Evolutionary conservation across 2,888 invertebrate genomes (phyloP).

Genomic region (Drosophila mulleri): DNA sequence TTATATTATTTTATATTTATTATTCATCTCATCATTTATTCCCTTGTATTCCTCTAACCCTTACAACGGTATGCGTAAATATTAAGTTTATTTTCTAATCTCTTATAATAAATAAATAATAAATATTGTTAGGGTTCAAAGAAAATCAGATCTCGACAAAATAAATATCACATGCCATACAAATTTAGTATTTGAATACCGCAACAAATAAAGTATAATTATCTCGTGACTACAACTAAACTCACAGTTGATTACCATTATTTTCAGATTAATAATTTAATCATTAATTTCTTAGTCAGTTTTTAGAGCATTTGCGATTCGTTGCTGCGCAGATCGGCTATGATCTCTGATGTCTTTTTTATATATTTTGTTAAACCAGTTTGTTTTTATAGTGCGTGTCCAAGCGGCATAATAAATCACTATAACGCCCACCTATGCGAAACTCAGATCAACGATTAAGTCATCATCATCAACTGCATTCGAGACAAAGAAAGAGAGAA

Average conservation of each 20-base stretch:
- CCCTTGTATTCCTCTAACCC: no score
- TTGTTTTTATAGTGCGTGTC: constrained; percentile 68
- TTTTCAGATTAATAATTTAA: background rate
- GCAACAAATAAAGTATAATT: no score
- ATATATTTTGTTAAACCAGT: constrained; percentile 31
- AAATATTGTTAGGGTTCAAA: no score
- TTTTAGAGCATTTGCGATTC: constrained; percentile 28
- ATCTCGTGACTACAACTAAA: background rate
- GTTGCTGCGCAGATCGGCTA: constrained; percentile 10
- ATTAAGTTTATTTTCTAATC: no score
- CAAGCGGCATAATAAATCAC: constrained; percentile 71
- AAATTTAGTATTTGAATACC: no score
- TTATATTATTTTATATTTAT: no score
- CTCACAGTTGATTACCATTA: background rate
- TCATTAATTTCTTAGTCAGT: background rate
- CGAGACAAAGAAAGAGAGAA: constrained; percentile 20
- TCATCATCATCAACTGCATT: constrained; percentile 63
- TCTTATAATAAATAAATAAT: no score
- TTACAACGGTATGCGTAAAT: no score
- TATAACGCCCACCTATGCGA: constrained; percentile 64
- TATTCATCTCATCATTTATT: no score
- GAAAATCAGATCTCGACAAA: no score
- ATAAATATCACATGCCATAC: no score
- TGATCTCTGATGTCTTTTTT: constrained; percentile 1
- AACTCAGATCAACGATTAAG: constrained; percentile 69